Base-by-base conservation (phyloP, 2,113 vertebrate genomes). In the Hemibagrus wyckioides region DNA sequence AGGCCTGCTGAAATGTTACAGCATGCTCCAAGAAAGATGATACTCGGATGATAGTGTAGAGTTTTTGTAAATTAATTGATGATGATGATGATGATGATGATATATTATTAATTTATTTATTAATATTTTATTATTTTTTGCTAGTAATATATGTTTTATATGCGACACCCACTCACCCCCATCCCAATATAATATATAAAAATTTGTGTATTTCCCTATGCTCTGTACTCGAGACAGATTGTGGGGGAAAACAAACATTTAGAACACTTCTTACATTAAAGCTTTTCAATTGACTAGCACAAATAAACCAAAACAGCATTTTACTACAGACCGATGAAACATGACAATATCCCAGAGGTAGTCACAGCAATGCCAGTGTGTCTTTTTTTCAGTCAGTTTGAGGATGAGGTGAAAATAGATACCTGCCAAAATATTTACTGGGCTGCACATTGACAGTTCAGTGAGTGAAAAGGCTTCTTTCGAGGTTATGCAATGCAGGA, bases 351-450 rank as follows among this genome's bases (percentile, higher is more conserved):
- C 80, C 71, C 69, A 73, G 56, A 28, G 80, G 86, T 86, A 88
- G 81, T 79, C 67, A 65, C 59, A 67, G 86, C 44, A 80, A 88
- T 44, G 23, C 69, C 57, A 69, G 61, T 90, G 59, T 83, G 82
- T 77, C 86, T 76, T 84, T 71, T 77, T 85, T 82, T 84, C 41
- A 86, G 61, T 63, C 88, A 82, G 83, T 87, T 87, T 88, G 65
- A 85, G 82, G 59, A 33, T 71, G 56, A 41, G 88, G 76, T 36
- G 80, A 88, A 89, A 89, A 88, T 81, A 86, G 86, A 89, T 71
- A 41, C 82, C 88, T 89, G 88, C 67, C 39, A 88, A 87, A 87
- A 76, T 84, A 88, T 86, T 88, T 89, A 84, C 84, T 82, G 81
- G 80, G 41, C 50, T 80, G 39, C 76, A 59, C 86, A 65, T 30